Base-by-base conservation (phyloP, 1,140 invertebrate species). In the Tigriopus japonicus region DNA sequence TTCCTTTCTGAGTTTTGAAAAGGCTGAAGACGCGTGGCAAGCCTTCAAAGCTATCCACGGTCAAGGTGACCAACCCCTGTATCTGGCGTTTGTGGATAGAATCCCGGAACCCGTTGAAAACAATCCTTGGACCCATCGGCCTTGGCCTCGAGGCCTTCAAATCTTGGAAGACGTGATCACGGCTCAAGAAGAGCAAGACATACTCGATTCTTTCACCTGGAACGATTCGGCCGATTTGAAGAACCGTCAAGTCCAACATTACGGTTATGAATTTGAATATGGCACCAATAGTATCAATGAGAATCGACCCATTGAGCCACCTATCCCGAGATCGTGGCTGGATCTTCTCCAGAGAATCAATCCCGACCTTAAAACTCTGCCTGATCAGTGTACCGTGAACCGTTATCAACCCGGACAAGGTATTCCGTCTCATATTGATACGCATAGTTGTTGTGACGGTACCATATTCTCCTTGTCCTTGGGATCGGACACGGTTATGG, bases 351-450 rank as follows among this genome's bases (percentile, higher is more conserved):
- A 91, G 41, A 65, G 77, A 63, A 68, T 78, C 28, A 66, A 67
- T 63, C 72, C 59, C 64, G 71, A 69, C 66, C 73, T 69, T 56
- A 72, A 66, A 63, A 64, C 62, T 59, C 63, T 62, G 2, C 91
- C 91, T 28, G 83, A 97, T 77, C 93, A 97, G 69, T 68, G 97
- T 52, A 98, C 93, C 12, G 79, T 96, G 0, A 98, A 97, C 74
- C 78, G 80, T 65, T 98, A 98, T 73, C 66, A 77, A 56, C 85
- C 89, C 60, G 92, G 92, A 12, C 90, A 96, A 87, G 89, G 90
- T 23, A 97, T 97, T 67, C 91, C 92, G 56, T 78, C 84, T 1
- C 93, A 98, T 75, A 80, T 94, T n/a, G 93, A 98, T 68, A 94
- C 87, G 0, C 88, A 93, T 68, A 89, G 87, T 71, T 82, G 86